Evolutionary conservation across 1,140 invertebrate species (phyloP).

Genomic region (Drosophila santomea): DNA sequence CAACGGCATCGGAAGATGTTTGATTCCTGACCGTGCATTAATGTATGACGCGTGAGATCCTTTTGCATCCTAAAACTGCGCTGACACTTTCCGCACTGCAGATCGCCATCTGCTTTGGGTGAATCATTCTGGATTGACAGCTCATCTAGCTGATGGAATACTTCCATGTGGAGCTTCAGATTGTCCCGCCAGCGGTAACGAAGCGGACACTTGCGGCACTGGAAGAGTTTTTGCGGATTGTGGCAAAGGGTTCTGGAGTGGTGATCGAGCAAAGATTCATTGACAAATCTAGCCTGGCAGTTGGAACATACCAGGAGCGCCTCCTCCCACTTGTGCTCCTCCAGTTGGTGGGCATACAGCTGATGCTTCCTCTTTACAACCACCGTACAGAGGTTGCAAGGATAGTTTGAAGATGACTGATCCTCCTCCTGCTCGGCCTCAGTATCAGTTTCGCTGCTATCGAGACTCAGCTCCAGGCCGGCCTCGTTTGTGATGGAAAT

Average conservation of each 20-base stretch:
- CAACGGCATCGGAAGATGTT: slow-evolving; percentile 85
- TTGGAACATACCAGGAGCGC: slow-evolving; percentile 38
- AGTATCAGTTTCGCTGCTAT: slow-evolving; percentile 74
- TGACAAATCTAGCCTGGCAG: slow-evolving; percentile 69
- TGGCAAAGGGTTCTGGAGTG: slow-evolving; percentile 63
- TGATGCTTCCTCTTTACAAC: slow-evolving; percentile 78
- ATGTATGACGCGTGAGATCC: slow-evolving; percentile 85
- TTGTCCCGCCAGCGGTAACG: slow-evolving; percentile 80
- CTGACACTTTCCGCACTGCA: slow-evolving; percentile 85
- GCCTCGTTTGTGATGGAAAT: slow-evolving; percentile 75
- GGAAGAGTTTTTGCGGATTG: slow-evolving; percentile 62
- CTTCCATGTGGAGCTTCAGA: slow-evolving; percentile 50
- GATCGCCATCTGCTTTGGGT: neutral
- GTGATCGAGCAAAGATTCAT: slow-evolving; percentile 57
- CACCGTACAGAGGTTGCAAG: slow-evolving; percentile 85
- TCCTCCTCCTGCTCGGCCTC: slow-evolving; percentile 43
- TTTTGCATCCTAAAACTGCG: slow-evolving; percentile 85
- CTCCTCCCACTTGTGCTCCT: slow-evolving; percentile 57
- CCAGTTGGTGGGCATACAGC: slow-evolving; percentile 69
- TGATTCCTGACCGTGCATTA: slow-evolving; percentile 84
- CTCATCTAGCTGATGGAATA: slow-evolving; percentile 41
- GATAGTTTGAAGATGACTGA: neutral
- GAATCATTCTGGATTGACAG: neutral
- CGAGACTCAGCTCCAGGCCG: slow-evolving; percentile 67
- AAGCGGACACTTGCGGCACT: slow-evolving; percentile 70